phyloP scores from a whole-genome alignment of 2,797 vertebrate genomes.

The Anas flavirostris region DNA sequence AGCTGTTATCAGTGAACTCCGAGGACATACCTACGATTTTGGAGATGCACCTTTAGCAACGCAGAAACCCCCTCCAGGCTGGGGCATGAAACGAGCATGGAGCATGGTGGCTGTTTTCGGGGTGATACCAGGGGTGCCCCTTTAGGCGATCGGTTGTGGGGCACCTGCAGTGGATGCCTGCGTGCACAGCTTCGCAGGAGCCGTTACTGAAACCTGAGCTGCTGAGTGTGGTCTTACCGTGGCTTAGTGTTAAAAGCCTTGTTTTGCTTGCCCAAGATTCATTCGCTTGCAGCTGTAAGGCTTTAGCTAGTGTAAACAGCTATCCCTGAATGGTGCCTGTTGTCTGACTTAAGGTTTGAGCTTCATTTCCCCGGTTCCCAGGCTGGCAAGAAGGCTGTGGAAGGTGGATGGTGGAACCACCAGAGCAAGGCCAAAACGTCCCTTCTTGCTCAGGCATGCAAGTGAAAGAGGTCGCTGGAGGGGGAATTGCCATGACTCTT shows the following conservation, averaged over 20 bases:
- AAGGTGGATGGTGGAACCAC: neutral
- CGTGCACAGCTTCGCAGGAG: neutral
- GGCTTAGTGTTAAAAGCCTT: slow-evolving; percentile 33
- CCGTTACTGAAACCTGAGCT: slow-evolving; percentile 51
- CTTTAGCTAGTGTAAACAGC: slow-evolving; percentile 12
- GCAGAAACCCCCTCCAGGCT: neutral
- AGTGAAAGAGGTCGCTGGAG: neutral
- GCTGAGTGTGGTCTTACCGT: neutral
- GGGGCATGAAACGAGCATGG: neutral
- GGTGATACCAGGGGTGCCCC: neutral
- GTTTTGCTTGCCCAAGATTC: slow-evolving; percentile 42
- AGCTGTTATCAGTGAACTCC: neutral
- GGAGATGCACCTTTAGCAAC: neutral
- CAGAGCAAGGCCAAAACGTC: neutral
- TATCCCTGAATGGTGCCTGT: neutral
- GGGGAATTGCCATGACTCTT: neutral
- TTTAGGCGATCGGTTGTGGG: neutral
- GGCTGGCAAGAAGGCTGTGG: neutral
- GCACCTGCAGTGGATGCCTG: slow-evolving; percentile 17
- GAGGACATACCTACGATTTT: neutral
- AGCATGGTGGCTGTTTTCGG: neutral
- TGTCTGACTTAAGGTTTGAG: neutral
- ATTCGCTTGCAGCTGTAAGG: neutral
- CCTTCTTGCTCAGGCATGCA: neutral
- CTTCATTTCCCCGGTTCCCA: neutral